Evolutionary conservation across 1,140 invertebrate species (phyloP), one percentile per base, ranked within the genome.

Genomic region (Listronotus oregonensis): DNA sequence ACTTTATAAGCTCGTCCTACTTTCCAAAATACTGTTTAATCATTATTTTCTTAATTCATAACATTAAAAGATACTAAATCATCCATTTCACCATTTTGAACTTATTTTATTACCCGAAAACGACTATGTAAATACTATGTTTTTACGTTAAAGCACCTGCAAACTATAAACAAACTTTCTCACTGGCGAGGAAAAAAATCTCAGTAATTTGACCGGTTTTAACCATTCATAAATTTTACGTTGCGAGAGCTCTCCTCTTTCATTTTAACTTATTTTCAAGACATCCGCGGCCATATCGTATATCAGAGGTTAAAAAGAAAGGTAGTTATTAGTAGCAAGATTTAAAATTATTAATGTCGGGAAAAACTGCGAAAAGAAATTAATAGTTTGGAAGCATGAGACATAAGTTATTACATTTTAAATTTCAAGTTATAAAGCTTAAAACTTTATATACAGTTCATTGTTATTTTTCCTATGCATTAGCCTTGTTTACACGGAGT

Each of bases 121-220:
- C 51, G 31, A 37, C 51, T 18, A 31, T 54, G 37, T 54, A 54
- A 54, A 54, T 54, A 54, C 51, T 11, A 18, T 54, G 32, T 54
- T 54, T 54, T 54, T 54, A 54, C 51, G 51, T 54, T 54, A 37
- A 9, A 14, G 58, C 58, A 61, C 58, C 58, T 61, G 58, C 58
- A 61, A 61, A 61, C 58, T 51, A 61, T 61, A 61, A 61, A 61
- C 46, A 61, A 61, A 61, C 58, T 61, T 61, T 61, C 58, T 61
- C 57, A 43, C 47, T 40, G 39, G n/a, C 32, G 43, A 39, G 7
- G 50, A 37, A 50, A 61, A 60, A 61, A 61, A 51, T 61, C 46
- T 51, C 14, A 46, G 58, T 51, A 61, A 61, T 61, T 61, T 61
- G 58, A 61, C 58, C 58, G 58, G 58, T 51, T 61, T 51, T 12